Evolutionary conservation across 2,797 vertebrate species (phyloP), one percentile per base, ranked within the genome.

Genomic region (Diplodus sargus): DNA sequence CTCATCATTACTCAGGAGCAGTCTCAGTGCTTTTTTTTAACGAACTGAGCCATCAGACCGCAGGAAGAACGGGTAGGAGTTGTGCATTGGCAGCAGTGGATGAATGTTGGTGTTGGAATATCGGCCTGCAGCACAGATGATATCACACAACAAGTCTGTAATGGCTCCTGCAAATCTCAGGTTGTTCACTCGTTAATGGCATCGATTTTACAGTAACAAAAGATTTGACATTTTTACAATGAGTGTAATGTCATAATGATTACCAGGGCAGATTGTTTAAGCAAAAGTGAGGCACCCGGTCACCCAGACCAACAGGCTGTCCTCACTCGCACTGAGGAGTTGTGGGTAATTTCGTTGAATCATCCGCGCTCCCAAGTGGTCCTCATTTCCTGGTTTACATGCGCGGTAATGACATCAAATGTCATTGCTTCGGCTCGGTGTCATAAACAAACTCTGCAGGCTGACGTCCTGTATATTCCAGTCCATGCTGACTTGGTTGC

Each of bases 371-470:
- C 70, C 73, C 54, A 7, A 81, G 74, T 54, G 67, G 3, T 56
- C 86, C 18, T 85, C 72, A 75, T 84, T 84, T 90, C 78, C 84
- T 90, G 64, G 22, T 77, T 80, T 76, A 76, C 70, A 81, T 72
- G 43, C 51, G 47, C 66, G 53, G 49, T 57, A 81, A 71, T 69
- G 63, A 81, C 17, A 79, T 85, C 20, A 48, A 57, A 82, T 78
- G 12, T 7, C 39, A 52, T 67, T 22, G 25, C 83, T 77, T 23
- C 10, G 67, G 25, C 71, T 60, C 43, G 0, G 12, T 13, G 79
- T 82, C 63, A 57, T 68, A 79, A 83, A 85, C 82, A 85, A 82
- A 74, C 77, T 11, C 3, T 22, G 25, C 28, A 10, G 1, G 52
- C 43, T 77, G 20, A 81, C 54, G 15, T 48, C 34, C 47, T 30